phyloP scores from a whole-genome alignment of 2,888 invertebrate species.

The Herminia tarsipennalis region DNA sequence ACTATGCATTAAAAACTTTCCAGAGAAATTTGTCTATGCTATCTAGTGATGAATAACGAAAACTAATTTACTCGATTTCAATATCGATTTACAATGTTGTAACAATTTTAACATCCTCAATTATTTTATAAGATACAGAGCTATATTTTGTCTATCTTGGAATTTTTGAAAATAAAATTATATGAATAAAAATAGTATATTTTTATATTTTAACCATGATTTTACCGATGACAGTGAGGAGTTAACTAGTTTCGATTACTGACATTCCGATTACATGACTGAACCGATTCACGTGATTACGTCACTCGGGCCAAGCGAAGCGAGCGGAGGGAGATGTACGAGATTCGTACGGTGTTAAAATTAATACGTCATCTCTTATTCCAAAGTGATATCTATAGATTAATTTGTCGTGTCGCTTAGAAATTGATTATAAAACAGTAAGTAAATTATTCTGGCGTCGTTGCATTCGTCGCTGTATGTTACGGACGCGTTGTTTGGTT shows the following conservation, averaged over 20 bases:
- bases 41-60: constrained; percentile 18
- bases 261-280: constrained; percentile 26
- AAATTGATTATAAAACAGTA: constrained; percentile 67
- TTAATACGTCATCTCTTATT: constrained; percentile 80
- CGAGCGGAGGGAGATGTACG: constrained; percentile 72
- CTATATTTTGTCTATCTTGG: too few species aligned
- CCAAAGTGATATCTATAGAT: constrained; percentile 62
- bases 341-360: constrained; percentile 73
- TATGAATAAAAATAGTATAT: too few species aligned
- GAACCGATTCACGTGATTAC: constrained; percentile 53
- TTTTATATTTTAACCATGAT: too few species aligned
- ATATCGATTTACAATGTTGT: background rate
- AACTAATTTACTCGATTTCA: constrained; percentile 6
- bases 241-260: constrained; percentile 18
- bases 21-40: constrained; percentile 29
- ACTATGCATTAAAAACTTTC: constrained; percentile 19
- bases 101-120: too few species aligned
- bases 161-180: too few species aligned
- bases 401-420: constrained; percentile 55
- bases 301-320: constrained; percentile 77
- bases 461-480: constrained; percentile 50
- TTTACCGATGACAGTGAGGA: background rate
- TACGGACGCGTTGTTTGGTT: constrained; percentile 76
- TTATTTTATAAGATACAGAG: too few species aligned
- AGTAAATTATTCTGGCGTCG: constrained; percentile 58